These are phyloP conservation scores for Doris montereyensis DNA, from an alignment of 2,888 invertebrate genomes.

Conservation along the genomic window DNA sequence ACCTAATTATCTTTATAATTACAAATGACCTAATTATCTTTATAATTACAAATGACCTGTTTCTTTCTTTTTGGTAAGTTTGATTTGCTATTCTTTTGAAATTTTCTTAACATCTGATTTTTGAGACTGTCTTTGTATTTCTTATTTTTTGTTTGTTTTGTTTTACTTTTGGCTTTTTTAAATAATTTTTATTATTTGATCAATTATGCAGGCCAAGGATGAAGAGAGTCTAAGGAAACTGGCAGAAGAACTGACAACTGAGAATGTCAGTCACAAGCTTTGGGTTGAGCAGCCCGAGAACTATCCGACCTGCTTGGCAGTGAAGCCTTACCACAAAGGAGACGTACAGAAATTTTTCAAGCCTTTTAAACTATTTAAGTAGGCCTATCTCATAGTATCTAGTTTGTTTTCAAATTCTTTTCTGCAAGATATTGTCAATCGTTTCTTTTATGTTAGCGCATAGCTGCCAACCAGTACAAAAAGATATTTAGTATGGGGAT, in stretches of 20 bases:
- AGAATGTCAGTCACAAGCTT: constrained; percentile 87
- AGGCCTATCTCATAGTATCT: no score
- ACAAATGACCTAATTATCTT: no score
- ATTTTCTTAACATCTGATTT: background rate
- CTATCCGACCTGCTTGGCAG: constrained; percentile 92
- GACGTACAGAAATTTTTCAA: constrained; percentile 88
- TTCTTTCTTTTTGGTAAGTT: no score
- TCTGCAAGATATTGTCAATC: no score
- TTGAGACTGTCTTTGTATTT: background rate
- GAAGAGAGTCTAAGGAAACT: constrained; percentile 82
- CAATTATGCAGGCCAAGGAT: constrained; percentile 75
- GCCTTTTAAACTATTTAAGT: constrained; percentile 86
- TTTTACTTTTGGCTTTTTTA: constrained; percentile 7
- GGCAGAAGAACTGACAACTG: constrained; percentile 80
- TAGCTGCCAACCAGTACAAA: no score
- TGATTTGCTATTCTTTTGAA: no score
- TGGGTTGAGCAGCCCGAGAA: constrained; percentile 99
- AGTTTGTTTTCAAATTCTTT: no score
- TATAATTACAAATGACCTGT: no score
- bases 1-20: no score
- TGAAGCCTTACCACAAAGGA: constrained; percentile 92
- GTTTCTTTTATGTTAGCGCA: no score
- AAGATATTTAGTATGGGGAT: no score
- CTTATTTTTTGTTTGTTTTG: no score
- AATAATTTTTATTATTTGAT: constrained; percentile 1